Conservation (phyloP, 2,113 vertebrate genomes). For the Forbesichthys papilliferus region DNA sequence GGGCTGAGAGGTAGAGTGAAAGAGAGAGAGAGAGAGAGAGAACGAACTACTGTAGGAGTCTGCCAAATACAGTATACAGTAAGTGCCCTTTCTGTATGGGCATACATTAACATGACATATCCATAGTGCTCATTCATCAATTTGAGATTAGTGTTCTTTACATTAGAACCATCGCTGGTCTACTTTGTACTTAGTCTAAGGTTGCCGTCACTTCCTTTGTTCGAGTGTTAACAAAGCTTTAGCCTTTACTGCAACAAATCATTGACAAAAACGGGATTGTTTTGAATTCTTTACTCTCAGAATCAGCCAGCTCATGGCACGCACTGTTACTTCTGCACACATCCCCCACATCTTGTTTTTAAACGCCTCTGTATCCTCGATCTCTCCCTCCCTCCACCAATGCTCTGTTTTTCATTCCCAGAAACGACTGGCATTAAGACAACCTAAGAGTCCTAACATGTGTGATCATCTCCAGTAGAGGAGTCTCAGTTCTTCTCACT, state of each 20-base stretch:
- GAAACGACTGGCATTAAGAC: conserved; percentile 34
- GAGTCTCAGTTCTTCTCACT: conserved; percentile 30
- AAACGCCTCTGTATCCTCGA: conserved; percentile 10
- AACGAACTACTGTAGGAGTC: neutral
- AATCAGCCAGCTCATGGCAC: conserved; percentile 10
- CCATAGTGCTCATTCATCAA: too few species aligned
- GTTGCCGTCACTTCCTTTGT: neutral
- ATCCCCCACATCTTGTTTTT: conserved; percentile 1
- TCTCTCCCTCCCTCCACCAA: conserved; percentile 16
- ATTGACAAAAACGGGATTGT: conserved; percentile 16
- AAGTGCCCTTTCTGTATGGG: neutral
- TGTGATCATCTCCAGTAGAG: conserved; percentile 46
- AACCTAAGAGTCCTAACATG: conserved; percentile 29
- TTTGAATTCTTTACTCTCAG: conserved; percentile 25
- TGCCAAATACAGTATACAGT: neutral
- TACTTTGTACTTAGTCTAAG: too few species aligned
- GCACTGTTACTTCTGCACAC: conserved; percentile 14
- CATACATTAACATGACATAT: too few species aligned
- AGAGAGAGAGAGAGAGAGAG: neutral
- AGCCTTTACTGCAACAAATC: conserved; percentile 1
- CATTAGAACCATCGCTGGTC: too few species aligned
- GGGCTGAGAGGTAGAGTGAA: conserved; percentile 68
- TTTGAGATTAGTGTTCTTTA: too few species aligned
- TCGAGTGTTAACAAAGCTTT: conserved; percentile 6
- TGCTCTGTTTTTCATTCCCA: conserved; percentile 30